These are phyloP conservation scores for Mesorhabditis belari DNA, from an alignment of 2,888 invertebrate genomes.

Conservation along the genomic window DNA sequence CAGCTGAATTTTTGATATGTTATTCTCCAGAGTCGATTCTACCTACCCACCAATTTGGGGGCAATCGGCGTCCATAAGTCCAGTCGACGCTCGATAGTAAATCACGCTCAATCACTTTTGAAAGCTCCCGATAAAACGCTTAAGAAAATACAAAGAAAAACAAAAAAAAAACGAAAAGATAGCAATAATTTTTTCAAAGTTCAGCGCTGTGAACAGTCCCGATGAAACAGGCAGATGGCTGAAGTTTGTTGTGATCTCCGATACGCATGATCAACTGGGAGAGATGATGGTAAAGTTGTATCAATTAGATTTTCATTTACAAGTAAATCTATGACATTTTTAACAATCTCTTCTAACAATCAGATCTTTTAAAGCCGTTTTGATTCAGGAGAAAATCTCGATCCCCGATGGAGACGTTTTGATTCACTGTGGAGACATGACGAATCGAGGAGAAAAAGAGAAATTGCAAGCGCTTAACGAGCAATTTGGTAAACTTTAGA, in stretches of 20 bases:
- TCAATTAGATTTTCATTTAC: background rate
- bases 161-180: too few species aligned
- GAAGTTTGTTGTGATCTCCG: conserved; percentile 73
- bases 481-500: conserved; percentile 16
- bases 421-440: conserved; percentile 79
- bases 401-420: conserved; percentile 75
- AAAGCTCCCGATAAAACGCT: too few species aligned
- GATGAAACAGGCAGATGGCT: conserved; percentile 67
- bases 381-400: conserved; percentile 57
- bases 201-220: conserved; percentile 21
- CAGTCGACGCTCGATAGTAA: too few species aligned
- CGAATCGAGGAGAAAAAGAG: conserved; percentile 55
- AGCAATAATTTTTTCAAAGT: too few species aligned
- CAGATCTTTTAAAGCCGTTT: background rate
- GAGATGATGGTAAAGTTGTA: conserved; percentile 16
- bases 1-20: too few species aligned
- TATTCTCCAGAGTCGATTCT: too few species aligned
- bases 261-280: conserved; percentile 65
- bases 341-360: too few species aligned
- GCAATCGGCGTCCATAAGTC: too few species aligned
- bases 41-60: too few species aligned
- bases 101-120: too few species aligned
- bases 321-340: too few species aligned
- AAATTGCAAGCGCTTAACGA: conserved; percentile 38
- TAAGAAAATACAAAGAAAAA: too few species aligned